Evolutionary conservation across 2,888 invertebrate genomes (phyloP), one percentile per base, ranked within the genome.

Genomic region (Thecophora atra): DNA sequence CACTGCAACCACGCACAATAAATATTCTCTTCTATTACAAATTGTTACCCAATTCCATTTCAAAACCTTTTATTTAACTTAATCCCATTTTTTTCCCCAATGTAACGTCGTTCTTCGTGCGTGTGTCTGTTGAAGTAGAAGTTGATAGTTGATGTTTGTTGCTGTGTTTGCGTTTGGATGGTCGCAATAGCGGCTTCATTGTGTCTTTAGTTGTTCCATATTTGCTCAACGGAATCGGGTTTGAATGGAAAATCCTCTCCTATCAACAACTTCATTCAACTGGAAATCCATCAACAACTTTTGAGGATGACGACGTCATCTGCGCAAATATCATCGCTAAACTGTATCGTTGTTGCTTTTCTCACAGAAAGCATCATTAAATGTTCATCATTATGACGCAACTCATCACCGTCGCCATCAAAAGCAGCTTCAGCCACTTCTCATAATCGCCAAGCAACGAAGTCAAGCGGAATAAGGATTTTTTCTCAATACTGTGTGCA

Each of bases 401-500:
- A 37, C 6, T 37, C 37, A 11, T 37, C 37, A 7, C 30, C 15
- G 17, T 52, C 11, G 51, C 51, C 26, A 28, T 65, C 37, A 54
- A 13, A 24, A 54, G 54, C 44, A 21, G 21, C 44, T 44, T 21
- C 54, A 17, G 13, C 3, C 19, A n/a, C 54, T 30, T 11, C 17
- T 54, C 37, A 65, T 70, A 72, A 70, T 66, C 67, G 60, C 37
- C 64, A 71, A 68, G 74, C 74, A 75, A 74, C 68, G 75, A 75
- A 76, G 75, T 75, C 76, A 76, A 75, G 76, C 72, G 74, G 73
- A 74, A 74, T 73, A 72, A 72, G 74, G 73, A 75, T 75, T 75
- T n/a, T n/a, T 37, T 74, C 75, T 72, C 75, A 74, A 72, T 74
- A 75, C 64, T 66, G 69, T 71, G 70, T 71, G 60, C 71, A 69